phyloP scores from a whole-genome alignment of 2,888 invertebrate species.

The Rhingia campestris region DNA sequence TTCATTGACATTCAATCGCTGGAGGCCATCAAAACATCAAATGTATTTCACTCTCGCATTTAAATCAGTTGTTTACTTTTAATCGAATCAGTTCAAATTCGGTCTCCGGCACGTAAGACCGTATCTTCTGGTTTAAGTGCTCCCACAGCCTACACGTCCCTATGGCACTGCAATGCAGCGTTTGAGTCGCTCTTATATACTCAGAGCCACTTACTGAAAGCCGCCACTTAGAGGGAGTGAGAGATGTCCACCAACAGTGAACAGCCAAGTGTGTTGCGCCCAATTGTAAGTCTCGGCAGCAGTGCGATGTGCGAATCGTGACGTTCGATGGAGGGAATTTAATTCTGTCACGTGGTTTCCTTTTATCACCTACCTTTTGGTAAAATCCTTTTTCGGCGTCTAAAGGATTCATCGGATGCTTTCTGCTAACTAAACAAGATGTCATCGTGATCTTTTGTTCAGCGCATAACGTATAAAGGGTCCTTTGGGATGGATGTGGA shows the following conservation, averaged over 20 bases:
- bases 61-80: slow-evolving; percentile 74
- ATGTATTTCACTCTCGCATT: slow-evolving; percentile 71
- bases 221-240: background rate
- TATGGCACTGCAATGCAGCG: slow-evolving; percentile 44
- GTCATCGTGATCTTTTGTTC: slow-evolving; percentile 66
- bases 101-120: slow-evolving; percentile 70
- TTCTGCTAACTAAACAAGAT: slow-evolving; percentile 70
- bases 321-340: slow-evolving; percentile 66
- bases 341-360: slow-evolving; percentile 73
- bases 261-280: background rate
- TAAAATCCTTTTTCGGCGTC: slow-evolving; percentile 60
- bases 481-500: slow-evolving; percentile 9
- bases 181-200: slow-evolving; percentile 17
- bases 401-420: slow-evolving; percentile 62
- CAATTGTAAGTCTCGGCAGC: slow-evolving; percentile 21
- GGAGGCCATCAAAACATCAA: slow-evolving; percentile 73
- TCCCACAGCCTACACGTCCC: slow-evolving; percentile 26
- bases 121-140: slow-evolving; percentile 54
- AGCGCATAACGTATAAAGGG: slow-evolving; percentile 9
- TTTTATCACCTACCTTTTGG: slow-evolving; percentile 70
- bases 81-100: slow-evolving; percentile 72
- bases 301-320: slow-evolving; percentile 57
- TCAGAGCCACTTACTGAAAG: background rate
- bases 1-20: slow-evolving; percentile 74
- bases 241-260: slow-evolving; percentile 25